These are phyloP conservation scores for Chromobotia macracanthus DNA, from an alignment of 2,797 vertebrate species.

Conservation along the genomic window DNA sequence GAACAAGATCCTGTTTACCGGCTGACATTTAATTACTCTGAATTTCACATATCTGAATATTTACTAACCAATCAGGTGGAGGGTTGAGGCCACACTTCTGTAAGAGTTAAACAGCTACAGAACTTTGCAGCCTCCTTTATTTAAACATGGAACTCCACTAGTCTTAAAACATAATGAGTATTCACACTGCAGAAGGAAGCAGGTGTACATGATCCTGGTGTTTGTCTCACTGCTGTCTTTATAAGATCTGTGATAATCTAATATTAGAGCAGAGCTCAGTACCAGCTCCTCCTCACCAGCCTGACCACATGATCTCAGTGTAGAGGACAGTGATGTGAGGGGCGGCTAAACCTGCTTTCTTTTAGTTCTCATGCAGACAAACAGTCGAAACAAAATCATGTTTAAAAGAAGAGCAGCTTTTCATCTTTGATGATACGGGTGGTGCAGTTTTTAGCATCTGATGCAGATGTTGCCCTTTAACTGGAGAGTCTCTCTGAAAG, in stretches of 20 bases:
- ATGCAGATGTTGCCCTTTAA: slow-evolving; percentile 69
- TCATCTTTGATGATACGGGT: slow-evolving; percentile 57
- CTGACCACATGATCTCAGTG: not conserved
- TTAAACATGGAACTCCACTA: not conserved
- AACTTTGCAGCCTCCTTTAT: not conserved
- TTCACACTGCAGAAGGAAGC: too few relatives aligned
- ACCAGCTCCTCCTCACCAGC: not conserved
- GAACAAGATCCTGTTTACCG: too few relatives aligned
- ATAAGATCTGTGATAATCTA: too few relatives aligned
- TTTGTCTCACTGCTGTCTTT: too few relatives aligned
- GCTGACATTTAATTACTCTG: too few relatives aligned
- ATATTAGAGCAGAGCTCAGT: too few relatives aligned
- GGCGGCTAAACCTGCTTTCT: not conserved
- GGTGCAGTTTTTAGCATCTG: slow-evolving; percentile 65
- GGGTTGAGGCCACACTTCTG: too few relatives aligned
- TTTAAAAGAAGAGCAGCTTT: not conserved
- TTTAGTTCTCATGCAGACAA: not conserved
- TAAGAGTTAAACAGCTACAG: not conserved
- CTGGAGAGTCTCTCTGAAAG: slow-evolving; percentile 26
- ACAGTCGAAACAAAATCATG: not conserved
- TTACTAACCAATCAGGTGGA: too few relatives aligned
- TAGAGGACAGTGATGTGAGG: not conserved
- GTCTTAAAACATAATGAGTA: too few relatives aligned
- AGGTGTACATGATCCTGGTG: too few relatives aligned
- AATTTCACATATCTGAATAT: too few relatives aligned